A percentile compares a stretch with the other conserved stretches of the same genome.
phyloP scores from a whole-genome alignment of 2,113 vertebrate genomes.

The Sapayoa aenigma region DNA sequence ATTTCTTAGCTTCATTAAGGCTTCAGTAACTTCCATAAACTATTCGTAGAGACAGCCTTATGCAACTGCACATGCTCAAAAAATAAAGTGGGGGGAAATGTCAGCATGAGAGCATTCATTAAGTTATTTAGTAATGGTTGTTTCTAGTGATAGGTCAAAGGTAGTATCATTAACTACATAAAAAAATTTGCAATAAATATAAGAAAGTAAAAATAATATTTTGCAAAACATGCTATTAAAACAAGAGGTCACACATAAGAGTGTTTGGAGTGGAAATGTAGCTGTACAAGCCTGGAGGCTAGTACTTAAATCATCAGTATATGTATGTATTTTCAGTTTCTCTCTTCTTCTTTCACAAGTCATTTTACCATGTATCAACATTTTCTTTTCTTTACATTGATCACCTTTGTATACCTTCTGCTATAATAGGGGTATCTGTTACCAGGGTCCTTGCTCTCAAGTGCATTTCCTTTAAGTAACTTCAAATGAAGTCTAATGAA shows the following conservation, averaged over 20 bases:
- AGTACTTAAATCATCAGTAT: neutral
- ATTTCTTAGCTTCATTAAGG: neutral
- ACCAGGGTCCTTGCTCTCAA: neutral
- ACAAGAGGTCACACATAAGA: neutral
- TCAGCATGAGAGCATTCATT: neutral
- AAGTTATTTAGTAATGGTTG: neutral
- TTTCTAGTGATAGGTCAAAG: neutral
- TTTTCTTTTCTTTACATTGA: neutral
- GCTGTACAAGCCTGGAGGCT: neutral
- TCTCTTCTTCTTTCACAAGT: neutral
- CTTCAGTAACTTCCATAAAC: neutral
- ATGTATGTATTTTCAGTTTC: neutral
- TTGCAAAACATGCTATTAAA: neutral
- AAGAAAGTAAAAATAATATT: neutral
- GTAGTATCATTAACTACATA: neutral
- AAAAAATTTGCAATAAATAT: neutral
- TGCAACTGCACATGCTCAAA: conserved; percentile 1
- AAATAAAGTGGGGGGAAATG: neutral
- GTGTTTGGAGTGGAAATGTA: neutral
- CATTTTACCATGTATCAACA: neutral
- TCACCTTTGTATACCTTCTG: neutral
- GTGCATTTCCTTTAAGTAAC: neutral
- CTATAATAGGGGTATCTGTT: neutral
- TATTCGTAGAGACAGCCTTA: neutral
- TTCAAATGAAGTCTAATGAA: neutral